Percentiles rank a stretch among this genome's conserved stretches.
phyloP scores from a whole-genome alignment of 2,888 invertebrate genomes.

The Magallana nippona region DNA sequence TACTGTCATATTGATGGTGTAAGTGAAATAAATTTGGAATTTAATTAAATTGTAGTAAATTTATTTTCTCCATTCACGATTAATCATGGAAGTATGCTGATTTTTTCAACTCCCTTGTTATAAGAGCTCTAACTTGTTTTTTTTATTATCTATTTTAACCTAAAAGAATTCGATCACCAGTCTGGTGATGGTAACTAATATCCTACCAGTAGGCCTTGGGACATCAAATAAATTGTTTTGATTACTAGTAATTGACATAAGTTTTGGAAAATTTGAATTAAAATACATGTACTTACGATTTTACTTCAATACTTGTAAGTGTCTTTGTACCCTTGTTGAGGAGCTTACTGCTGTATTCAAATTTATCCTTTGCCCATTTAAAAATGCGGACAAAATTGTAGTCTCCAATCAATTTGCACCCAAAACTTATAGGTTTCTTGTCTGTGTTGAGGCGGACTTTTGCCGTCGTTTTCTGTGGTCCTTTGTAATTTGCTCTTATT shows the following conservation, averaged over 20 bases:
- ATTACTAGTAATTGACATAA: neutral
- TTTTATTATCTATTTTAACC: too few relatives aligned
- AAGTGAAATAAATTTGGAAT: too few relatives aligned
- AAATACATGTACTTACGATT: constrained; percentile 54
- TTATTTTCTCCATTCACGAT: too few relatives aligned
- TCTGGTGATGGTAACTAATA: too few relatives aligned
- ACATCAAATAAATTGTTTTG: too few relatives aligned
- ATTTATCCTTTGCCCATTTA: constrained; percentile 57
- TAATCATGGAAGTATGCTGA: too few relatives aligned
- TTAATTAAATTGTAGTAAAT: too few relatives aligned
- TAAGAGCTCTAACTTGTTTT: too few relatives aligned
- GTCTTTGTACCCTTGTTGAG: constrained; percentile 56
- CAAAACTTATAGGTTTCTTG: constrained; percentile 49
- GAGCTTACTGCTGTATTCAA: constrained; percentile 58
- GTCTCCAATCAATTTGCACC: constrained; percentile 54
- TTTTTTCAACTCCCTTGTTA: too few relatives aligned
- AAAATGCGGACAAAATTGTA: constrained; percentile 58
- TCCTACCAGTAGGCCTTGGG: too few relatives aligned
- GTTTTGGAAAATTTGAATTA: neutral
- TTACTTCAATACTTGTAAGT: constrained; percentile 53
- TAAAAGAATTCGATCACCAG: too few relatives aligned
- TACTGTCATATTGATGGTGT: too few relatives aligned
- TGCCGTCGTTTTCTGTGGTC: constrained; percentile 45
- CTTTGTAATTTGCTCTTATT: constrained; percentile 46
- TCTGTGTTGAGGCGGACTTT: constrained; percentile 53